Base-by-base conservation (phyloP, 1,140 invertebrate species). In the Adelges cooleyi region DNA sequence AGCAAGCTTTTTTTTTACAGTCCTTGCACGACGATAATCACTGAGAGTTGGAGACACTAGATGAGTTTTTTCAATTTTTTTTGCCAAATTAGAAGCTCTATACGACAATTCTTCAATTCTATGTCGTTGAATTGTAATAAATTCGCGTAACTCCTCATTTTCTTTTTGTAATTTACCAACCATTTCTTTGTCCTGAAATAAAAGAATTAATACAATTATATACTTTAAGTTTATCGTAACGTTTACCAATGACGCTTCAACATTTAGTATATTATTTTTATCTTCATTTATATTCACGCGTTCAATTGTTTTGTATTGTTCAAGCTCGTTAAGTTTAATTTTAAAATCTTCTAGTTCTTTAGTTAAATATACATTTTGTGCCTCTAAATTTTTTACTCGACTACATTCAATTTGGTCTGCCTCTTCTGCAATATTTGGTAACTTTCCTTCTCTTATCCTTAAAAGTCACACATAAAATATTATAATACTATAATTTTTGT, bases 161-260 rank as follows among this genome's bases (percentile, higher is more conserved):
- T 42, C 53, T 18, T 17, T 23, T 42, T 42, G 38, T 8, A 59
- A 59, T 44, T 59, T 59, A 25, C n/a, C 27, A 1, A 59, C 23
- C 10, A 59, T 18, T 44, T 59, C 53, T 44, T 25, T 42, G 15
- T 59, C 53, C 53, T 59, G n/a, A n/a, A n/a, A n/a, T n/a, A n/a
- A n/a, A n/a, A n/a, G n/a, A n/a, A n/a, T n/a, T n/a, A n/a, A n/a
- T n/a, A n/a, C n/a, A n/a, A n/a, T n/a, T n/a, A n/a, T n/a, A n/a
- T n/a, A n/a, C n/a, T n/a, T n/a, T n/a, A n/a, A n/a, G n/a, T n/a
- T n/a, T n/a, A n/a, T n/a, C n/a, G n/a, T n/a, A n/a, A n/a, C n/a
- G n/a, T n/a, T n/a, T n/a, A n/a, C n/a, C n/a, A n/a, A n/a, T n/a
- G n/a, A n/a, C n/a, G n/a, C n/a, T n/a, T n/a, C n/a, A n/a, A n/a